Conservation (phyloP, 2,888 invertebrate species). For the Cryptophagus acutangulus region DNA sequence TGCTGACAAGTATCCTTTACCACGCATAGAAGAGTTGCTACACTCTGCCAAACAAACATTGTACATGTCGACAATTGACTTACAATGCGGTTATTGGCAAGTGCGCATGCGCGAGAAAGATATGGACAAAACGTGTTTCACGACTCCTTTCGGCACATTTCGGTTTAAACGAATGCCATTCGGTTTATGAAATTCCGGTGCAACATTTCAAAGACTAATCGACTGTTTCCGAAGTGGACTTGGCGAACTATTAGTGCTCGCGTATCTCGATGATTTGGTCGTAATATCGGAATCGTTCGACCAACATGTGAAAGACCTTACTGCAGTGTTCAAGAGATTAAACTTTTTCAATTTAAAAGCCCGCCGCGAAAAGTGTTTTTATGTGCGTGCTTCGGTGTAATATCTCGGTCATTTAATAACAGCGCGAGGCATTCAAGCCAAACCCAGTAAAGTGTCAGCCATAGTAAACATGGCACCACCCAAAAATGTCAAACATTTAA, state of each 20-base stretch:
- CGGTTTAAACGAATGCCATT: conserved; percentile 33
- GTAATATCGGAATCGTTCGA: conserved; percentile 27
- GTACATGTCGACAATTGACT: no score
- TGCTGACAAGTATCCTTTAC: background rate
- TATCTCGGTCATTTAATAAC: conserved; percentile 23
- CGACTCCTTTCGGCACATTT: conserved; percentile 32
- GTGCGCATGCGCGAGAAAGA: conserved; percentile 20
- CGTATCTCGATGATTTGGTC: conserved; percentile 41
- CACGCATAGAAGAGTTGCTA: background rate
- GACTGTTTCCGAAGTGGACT: no score
- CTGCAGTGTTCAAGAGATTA: conserved; percentile 26
- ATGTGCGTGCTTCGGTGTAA: conserved; percentile 20
- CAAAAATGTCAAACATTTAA: conserved; percentile 20
- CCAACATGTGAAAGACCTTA: conserved; percentile 27
- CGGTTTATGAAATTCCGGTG: no score
- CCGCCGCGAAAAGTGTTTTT: conserved; percentile 24
- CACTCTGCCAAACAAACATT: no score
- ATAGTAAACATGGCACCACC: conserved; percentile 18
- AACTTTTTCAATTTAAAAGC: conserved; percentile 20
- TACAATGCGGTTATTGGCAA: conserved; percentile 20
- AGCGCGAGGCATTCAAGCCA: conserved; percentile 22
- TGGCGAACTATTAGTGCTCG: no score
- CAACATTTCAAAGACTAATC: no score
- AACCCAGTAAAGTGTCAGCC: conserved; percentile 17
- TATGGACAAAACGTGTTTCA: conserved; percentile 13